phyloP scores from a whole-genome alignment of 2,888 invertebrate genomes.

The Lasiommata megera region DNA sequence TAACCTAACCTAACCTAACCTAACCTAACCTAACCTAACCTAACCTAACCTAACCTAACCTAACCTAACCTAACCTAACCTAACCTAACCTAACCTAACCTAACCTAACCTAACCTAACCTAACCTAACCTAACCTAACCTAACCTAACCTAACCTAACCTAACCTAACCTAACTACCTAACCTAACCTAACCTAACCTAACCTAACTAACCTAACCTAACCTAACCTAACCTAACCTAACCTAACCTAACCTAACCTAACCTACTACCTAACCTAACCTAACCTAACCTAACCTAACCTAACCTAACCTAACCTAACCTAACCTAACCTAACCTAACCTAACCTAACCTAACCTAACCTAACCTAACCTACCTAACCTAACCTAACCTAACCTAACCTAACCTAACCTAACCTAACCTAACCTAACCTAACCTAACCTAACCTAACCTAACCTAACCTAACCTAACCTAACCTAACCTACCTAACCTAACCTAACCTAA shows the following conservation, averaged over 20 bases:
- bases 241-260: constrained; percentile 14
- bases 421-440: constrained; percentile 29
- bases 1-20: too few relatives aligned
- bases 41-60: not conserved
- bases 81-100: too few relatives aligned
- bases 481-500: too few relatives aligned
- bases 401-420: constrained; percentile 23
- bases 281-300: constrained; percentile 35
- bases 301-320: constrained; percentile 28
- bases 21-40: too few relatives aligned
- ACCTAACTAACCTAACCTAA: constrained; percentile 1
- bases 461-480: too few relatives aligned
- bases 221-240: constrained; percentile 11
- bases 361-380: too few relatives aligned
- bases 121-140: constrained; percentile 1
- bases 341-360: too few relatives aligned
- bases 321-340: not conserved
- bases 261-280: constrained; percentile 30
- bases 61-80: not conserved
- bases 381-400: constrained; percentile 22
- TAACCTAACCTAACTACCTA: too few relatives aligned
- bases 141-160: constrained; percentile 1
- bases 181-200: constrained; percentile 1
- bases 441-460: constrained; percentile 13
- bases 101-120: too few relatives aligned